Percentiles rank a stretch among this genome's conserved stretches.
phyloP scores from a whole-genome alignment of 2,888 invertebrate genomes.

The Stenotaenia linearis region DNA sequence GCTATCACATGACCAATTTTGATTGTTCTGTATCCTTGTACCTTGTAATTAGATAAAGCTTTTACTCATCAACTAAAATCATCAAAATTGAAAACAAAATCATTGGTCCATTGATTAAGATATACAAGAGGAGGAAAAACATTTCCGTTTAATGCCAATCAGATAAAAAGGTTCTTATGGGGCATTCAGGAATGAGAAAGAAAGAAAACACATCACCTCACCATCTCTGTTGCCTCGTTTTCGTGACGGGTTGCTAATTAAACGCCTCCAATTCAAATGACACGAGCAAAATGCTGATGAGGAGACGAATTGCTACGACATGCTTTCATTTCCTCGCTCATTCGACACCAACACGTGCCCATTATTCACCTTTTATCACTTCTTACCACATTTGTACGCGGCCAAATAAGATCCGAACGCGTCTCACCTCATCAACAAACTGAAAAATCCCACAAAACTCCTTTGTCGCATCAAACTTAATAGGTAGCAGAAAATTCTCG shows the following conservation, averaged over 20 bases:
- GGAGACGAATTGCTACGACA: conserved; percentile 5
- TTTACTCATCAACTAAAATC: too few species aligned
- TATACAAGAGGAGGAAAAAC: background rate
- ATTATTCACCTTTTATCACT: background rate
- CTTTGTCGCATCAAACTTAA: background rate
- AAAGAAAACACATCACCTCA: background rate
- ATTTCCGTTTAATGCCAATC: background rate
- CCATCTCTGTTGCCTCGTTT: background rate
- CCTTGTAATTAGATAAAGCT: too few species aligned
- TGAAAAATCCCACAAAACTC: background rate
- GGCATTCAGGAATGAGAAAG: background rate
- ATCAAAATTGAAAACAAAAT: too few species aligned
- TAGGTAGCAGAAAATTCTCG: background rate
- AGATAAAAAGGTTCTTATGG: background rate
- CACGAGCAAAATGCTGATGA: conserved; percentile 5
- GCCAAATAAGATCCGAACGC: too few species aligned
- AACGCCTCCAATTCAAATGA: background rate
- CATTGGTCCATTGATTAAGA: background rate
- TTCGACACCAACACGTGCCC: too few species aligned
- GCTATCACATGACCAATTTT: too few species aligned
- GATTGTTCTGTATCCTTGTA: too few species aligned
- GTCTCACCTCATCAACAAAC: background rate
- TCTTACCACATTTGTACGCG: background rate
- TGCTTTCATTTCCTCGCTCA: conserved; percentile 2
- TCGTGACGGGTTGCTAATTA: background rate